These are phyloP conservation scores for Pyrgus malvae DNA, from an alignment of 2,888 invertebrate genomes.

Conservation along the genomic window DNA sequence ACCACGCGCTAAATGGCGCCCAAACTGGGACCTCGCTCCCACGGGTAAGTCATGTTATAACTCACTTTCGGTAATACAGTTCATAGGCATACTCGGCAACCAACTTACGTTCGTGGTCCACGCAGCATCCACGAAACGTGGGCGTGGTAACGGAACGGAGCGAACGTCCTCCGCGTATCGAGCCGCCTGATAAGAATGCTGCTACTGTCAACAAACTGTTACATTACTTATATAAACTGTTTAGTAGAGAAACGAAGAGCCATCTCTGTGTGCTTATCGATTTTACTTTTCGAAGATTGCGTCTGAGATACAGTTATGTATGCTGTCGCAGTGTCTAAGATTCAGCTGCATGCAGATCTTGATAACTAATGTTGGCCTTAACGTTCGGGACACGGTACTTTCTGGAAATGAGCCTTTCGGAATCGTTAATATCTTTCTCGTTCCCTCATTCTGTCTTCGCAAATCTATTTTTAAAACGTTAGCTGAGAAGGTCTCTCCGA, in stretches of 20 bases:
- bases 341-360: constrained; percentile 44
- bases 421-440: constrained; percentile 32
- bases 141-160: constrained; percentile 70
- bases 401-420: constrained; percentile 30
- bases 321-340: constrained; percentile 60
- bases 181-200: constrained; percentile 71
- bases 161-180: constrained; percentile 48
- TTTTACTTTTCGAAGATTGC: constrained; percentile 54
- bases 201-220: constrained; percentile 75
- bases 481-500: constrained; percentile 12
- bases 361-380: constrained; percentile 16
- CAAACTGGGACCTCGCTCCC: constrained; percentile 64
- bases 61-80: constrained; percentile 29
- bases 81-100: constrained; percentile 12
- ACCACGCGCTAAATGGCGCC: constrained; percentile 77
- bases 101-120: constrained; percentile 44
- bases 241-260: constrained; percentile 46
- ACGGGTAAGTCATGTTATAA: constrained; percentile 67
- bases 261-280: constrained; percentile 67
- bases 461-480: constrained; percentile 32
- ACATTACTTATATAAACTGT: constrained; percentile 52
- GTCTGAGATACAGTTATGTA: constrained; percentile 49
- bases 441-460: constrained; percentile 26
- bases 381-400: constrained; percentile 28
- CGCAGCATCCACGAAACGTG: constrained; percentile 59